Evolutionary conservation across 2,113 vertebrate species (phyloP).

Genomic region (Agapornis roseicollis): DNA sequence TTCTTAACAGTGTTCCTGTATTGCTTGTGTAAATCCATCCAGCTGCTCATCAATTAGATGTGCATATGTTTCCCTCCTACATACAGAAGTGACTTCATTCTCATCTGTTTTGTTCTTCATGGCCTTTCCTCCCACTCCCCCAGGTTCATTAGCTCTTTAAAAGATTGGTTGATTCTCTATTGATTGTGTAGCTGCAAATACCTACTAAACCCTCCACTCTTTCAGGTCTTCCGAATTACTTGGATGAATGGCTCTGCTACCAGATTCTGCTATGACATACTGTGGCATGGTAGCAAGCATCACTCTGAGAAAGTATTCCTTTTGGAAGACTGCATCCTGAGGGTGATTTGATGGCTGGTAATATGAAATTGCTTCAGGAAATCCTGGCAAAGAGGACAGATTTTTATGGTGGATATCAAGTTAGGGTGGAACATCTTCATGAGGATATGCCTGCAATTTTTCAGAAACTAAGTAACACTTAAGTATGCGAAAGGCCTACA

Average conservation of each 20-base stretch:
- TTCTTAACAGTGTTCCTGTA: neutral
- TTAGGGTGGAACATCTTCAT: neutral
- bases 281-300: neutral
- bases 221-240: neutral
- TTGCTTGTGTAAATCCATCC: neutral
- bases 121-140: neutral
- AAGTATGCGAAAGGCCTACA: neutral
- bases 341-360: neutral
- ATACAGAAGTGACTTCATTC: neutral
- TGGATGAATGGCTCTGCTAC: neutral
- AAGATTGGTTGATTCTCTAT: neutral
- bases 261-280: neutral
- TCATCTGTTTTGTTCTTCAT: neutral
- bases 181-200: neutral
- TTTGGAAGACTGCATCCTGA: neutral
- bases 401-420: neutral
- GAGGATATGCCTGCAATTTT: neutral
- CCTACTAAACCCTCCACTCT: neutral
- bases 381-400: neutral
- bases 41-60: neutral
- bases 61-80: neutral
- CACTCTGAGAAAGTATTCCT: neutral
- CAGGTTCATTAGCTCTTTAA: neutral
- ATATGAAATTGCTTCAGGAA: neutral
- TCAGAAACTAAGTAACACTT: neutral